Evolutionary conservation across 2,888 invertebrate genomes (phyloP), one percentile per base, ranked within the genome.

Genomic region (Xanthostigma xanthostigma): DNA sequence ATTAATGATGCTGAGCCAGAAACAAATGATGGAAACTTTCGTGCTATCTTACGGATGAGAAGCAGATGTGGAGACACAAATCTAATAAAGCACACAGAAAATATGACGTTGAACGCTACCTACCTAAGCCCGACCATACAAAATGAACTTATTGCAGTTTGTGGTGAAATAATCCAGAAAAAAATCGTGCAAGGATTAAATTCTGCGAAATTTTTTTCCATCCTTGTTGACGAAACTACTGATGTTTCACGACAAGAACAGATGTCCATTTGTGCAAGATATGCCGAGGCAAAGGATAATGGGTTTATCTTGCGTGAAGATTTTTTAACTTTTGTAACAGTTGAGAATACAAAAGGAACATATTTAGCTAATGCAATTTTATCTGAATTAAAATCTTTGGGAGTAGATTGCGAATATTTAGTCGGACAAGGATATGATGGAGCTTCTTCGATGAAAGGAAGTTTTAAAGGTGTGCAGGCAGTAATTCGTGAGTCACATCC

Each of bases 21-120:
- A 11, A 14, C 14, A 12, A 49, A 57, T 43, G 56, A 55, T 14
- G 53, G 57, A n/a, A 54, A 54, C 46, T 58, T 58, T 45, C 44
- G 54, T 17, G 51, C 49, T 12, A 37, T 57, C 10, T 46, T 57
- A 37, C 13, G 51, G 11, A 49, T 53, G 36, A 39, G 56, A 35
- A 49, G 50, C 12, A 37, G 45, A 5, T 34, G 45, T 34, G 55
- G 55, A 12, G 57, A 57, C 48, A 46, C 42, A 11, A 41, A 39
- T 36, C 52, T 57, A 12, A 44, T 44, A 41, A 42, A 51, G 8
- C 57, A 59, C 46, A 27, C 48, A 40, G 39, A 46, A 41, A 42
- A n/a, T 9, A 39, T 37, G 14, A 17, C 17, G 13, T 40, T 45
- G 43, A 54, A 55, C 45, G 51, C 55, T 9, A 44, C 49, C 14